A percentile compares a stretch with the other conserved stretches of the same genome.
phyloP scores from a whole-genome alignment of 2,888 invertebrate genomes.

The Cactoblastis cactorum region DNA sequence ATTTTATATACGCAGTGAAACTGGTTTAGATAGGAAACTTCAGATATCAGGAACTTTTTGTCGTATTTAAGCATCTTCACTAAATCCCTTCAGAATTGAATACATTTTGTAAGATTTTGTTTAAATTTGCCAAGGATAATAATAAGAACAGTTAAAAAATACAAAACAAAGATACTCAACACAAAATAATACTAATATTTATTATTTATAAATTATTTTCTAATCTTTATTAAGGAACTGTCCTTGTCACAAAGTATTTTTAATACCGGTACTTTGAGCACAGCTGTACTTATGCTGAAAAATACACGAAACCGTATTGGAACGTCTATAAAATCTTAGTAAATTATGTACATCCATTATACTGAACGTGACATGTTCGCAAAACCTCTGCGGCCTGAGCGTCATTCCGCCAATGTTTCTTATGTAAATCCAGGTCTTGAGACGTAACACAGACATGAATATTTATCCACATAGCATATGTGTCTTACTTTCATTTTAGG shows the following conservation, averaged over 20 bases:
- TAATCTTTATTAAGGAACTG: too few relatives aligned
- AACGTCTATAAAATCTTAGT: neutral
- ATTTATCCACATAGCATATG: slow-evolving; percentile 9
- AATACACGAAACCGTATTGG: neutral
- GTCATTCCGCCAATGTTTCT: neutral
- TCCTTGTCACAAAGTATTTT: too few relatives aligned
- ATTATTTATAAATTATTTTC: too few relatives aligned
- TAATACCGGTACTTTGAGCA: too few relatives aligned
- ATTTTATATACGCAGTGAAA: neutral
- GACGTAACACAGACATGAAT: slow-evolving; percentile 7
- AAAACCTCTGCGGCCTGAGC: neutral
- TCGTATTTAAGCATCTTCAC: neutral
- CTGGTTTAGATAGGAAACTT: neutral
- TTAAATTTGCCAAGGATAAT: too few relatives aligned
- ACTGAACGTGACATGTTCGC: neutral
- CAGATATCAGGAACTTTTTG: neutral
- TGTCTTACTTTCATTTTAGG: neutral
- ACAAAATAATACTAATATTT: too few relatives aligned
- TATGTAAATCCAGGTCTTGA: slow-evolving; percentile 4
- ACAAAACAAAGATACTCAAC: too few relatives aligned
- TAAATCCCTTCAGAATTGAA: neutral
- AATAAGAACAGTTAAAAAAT: too few relatives aligned
- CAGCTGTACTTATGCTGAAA: neutral
- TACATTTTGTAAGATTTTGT: neutral
- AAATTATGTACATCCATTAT: slow-evolving; percentile 3